These are phyloP conservation scores for Melanotus villosus DNA, from an alignment of 2,888 invertebrate species.

Conservation along the genomic window DNA sequence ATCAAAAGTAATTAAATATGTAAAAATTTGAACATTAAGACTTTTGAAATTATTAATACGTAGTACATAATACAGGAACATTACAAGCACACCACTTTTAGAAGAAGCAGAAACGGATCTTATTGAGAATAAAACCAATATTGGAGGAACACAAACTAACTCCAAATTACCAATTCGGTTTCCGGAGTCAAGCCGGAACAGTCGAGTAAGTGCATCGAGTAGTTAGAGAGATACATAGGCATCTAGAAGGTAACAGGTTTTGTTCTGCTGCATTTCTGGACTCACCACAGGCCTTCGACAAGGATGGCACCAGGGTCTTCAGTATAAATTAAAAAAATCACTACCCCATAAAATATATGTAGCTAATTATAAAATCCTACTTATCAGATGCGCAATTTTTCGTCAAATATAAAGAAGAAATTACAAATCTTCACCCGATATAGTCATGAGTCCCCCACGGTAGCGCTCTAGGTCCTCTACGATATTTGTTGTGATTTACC, in stretches of 20 bases:
- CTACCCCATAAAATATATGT: not conserved
- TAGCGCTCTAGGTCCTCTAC: not conserved
- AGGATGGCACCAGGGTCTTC: not conserved
- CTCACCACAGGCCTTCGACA: not conserved
- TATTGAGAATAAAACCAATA: not conserved
- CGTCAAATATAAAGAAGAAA: slow-evolving; percentile 2
- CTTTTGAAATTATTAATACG: too few relatives aligned
- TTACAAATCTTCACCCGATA: not conserved
- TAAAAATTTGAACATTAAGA: too few relatives aligned
- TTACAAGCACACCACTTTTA: too few relatives aligned
- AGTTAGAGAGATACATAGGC: not conserved
- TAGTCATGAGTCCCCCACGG: not conserved
- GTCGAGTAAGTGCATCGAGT: not conserved
- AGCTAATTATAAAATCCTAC: not conserved
- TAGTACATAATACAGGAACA: too few relatives aligned
- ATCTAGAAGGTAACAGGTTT: not conserved
- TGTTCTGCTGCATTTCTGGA: slow-evolving; percentile 12
- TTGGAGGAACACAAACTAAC: not conserved
- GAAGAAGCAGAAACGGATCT: not conserved
- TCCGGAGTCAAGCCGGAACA: not conserved
- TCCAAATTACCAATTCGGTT: not conserved
- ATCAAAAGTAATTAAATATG: too few relatives aligned
- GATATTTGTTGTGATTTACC: not conserved
- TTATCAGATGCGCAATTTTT: not conserved
- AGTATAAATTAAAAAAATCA: not conserved